phyloP scores from a whole-genome alignment of 2,113 vertebrate species.

The Lampris megalopsis region DNA sequence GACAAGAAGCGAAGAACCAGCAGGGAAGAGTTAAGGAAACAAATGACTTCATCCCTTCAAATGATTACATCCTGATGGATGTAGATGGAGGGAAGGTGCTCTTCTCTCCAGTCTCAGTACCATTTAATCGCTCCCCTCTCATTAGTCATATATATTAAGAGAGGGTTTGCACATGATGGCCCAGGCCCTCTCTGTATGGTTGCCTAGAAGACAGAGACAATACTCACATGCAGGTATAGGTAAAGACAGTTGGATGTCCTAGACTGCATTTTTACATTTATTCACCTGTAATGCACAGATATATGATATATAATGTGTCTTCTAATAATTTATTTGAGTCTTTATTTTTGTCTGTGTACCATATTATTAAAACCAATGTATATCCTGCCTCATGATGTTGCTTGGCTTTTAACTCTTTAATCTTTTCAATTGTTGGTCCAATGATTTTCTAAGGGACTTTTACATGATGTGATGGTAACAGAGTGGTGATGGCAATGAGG shows the following conservation, averaged over 20 bases:
- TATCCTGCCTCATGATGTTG: slow-evolving; percentile 71
- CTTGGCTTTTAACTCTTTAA: slow-evolving; percentile 73
- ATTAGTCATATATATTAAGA: slow-evolving; percentile 23
- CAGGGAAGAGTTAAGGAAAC: not conserved
- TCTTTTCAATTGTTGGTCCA: slow-evolving; percentile 61
- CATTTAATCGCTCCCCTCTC: slow-evolving; percentile 35
- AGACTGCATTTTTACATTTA: slow-evolving; percentile 67
- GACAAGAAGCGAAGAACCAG: slow-evolving; percentile 4
- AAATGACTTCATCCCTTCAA: slow-evolving; percentile 1
- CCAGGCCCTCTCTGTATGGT: slow-evolving; percentile 35
- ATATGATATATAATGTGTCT: slow-evolving; percentile 69
- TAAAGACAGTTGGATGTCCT: slow-evolving; percentile 12
- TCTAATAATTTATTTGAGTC: slow-evolving; percentile 76
- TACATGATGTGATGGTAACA: slow-evolving; percentile 16
- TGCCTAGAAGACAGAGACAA: slow-evolving; percentile 8
- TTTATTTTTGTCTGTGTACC: slow-evolving; percentile 74
- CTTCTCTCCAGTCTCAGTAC: slow-evolving; percentile 14
- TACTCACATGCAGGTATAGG: slow-evolving; percentile 25
- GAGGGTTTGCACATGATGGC: slow-evolving; percentile 53
- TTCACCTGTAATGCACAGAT: slow-evolving; percentile 72
- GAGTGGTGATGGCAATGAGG: not conserved
- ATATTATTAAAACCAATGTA: slow-evolving; percentile 70
- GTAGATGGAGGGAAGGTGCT: not conserved
- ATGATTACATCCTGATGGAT: not conserved
- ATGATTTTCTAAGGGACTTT: slow-evolving; percentile 56